Base-by-base conservation (phyloP, 2,888 invertebrate species). In the Cheilosia scutellata region DNA sequence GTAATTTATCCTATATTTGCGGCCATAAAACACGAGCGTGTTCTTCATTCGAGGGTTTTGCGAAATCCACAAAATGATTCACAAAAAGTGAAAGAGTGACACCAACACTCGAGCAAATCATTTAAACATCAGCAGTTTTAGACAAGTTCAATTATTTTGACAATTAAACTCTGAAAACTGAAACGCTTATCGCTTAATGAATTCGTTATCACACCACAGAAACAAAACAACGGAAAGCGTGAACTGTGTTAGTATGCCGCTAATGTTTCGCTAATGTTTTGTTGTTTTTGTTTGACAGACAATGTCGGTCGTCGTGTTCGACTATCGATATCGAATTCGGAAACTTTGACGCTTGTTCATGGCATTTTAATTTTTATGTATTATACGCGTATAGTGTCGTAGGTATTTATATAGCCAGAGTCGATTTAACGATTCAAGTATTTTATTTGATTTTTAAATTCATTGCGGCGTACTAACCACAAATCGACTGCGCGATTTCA, bases 201-300 rank as follows among this genome's bases (percentile, higher is more conserved):
- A 57, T 79, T 58, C 51, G n/a, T 51, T 72, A 71, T 79, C 71
- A 7, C 31, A 3, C 7, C 0, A 40, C 70, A 37, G 6, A 27
- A 37, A n/a, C 31, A 40, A 62, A 37, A 47, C 58, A 68, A 53
- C 55, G 9, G 62, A 77, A 31, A 27, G 20, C 29, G 20, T 27
- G n/a, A 51, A 66, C 29, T 75, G 49, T 57, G 65, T 66, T 75
- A 60, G 66, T 76, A 51, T 58, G 68, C 60, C 68, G 76, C 42
- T 20, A 33, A 33, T 49, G 29, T n/a, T 20, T 16, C 20, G 42
- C 42, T 53, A 53, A 44, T 68, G 16, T 58, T 33, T 44, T 16
- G 51, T 47, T 42, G 13, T 53, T 29, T 44, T 25, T 60, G 25
- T 65, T 51, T 76, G 75, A 75, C 66, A 40, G 57, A 40, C 58